Percentiles rank a stretch among this genome's conserved stretches.
Conservation (phyloP, 2,888 invertebrate species). For the Keiferia lycopersicella region DNA sequence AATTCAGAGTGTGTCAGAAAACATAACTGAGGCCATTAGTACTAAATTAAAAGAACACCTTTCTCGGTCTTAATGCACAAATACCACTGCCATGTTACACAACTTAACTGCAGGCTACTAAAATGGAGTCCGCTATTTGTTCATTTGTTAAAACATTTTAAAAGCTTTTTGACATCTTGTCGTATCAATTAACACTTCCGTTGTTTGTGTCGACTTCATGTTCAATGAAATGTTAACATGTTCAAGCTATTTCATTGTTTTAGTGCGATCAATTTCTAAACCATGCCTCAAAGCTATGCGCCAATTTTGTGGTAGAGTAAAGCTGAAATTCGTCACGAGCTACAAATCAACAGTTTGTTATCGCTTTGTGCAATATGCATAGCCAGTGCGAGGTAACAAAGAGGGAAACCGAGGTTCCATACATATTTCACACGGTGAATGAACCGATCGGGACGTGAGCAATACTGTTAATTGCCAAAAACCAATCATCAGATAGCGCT, state of each 20-base stretch:
- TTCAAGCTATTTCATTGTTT: neutral
- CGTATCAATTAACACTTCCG: slow-evolving; percentile 50
- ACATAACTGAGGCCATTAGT: slow-evolving; percentile 21
- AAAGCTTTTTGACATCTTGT: slow-evolving; percentile 75
- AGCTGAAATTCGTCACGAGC: slow-evolving; percentile 20
- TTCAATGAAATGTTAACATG: slow-evolving; percentile 31
- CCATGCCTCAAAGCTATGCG: slow-evolving; percentile 1
- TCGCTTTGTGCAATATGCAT: slow-evolving; percentile 34
- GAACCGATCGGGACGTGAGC: slow-evolving; percentile 77
- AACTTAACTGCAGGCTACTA: slow-evolving; percentile 22
- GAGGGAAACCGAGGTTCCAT: slow-evolving; percentile 70
- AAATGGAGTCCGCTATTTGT: slow-evolving; percentile 22
- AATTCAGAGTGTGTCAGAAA: slow-evolving; percentile 24
- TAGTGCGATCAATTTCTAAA: neutral
- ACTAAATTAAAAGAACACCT: slow-evolving; percentile 25
- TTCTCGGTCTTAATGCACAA: slow-evolving; percentile 22
- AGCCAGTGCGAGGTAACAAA: slow-evolving; percentile 61
- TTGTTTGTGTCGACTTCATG: slow-evolving; percentile 43
- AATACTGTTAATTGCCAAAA: slow-evolving; percentile 82
- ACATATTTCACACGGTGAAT: slow-evolving; percentile 80
- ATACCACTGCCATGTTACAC: slow-evolving; percentile 20
- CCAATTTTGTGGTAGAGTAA: slow-evolving; percentile 5
- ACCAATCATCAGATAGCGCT: slow-evolving; percentile 81
- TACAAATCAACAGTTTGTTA: slow-evolving; percentile 31
- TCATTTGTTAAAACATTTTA: slow-evolving; percentile 55